A percentile compares a stretch with the other conserved stretches of the same genome.
phyloP scores from a whole-genome alignment of 2,113 vertebrate genomes.

The Hippocampus abdominalis region DNA sequence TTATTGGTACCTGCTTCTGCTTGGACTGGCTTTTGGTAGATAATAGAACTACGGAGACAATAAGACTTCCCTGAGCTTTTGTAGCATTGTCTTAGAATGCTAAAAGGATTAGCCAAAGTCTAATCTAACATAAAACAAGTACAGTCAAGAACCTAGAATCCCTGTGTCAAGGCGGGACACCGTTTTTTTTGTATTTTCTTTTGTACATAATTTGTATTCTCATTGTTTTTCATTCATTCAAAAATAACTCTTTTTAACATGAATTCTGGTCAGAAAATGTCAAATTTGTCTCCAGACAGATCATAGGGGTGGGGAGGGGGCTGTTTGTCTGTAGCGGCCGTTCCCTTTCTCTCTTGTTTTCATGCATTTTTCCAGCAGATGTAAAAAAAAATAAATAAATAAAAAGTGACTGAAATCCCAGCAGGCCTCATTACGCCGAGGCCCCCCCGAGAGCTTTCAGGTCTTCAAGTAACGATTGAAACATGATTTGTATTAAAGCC shows the following conservation, averaged over 20 bases:
- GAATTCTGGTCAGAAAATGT: not conserved
- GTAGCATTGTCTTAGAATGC: too few species aligned
- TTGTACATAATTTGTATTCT: not conserved
- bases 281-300: not conserved
- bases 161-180: not conserved
- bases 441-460: slow-evolving; percentile 71
- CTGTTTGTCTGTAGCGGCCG: slow-evolving; percentile 31
- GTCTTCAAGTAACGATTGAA: slow-evolving; percentile 83
- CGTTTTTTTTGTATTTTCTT: not conserved
- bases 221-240: not conserved
- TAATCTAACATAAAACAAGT: too few species aligned
- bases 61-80: too few species aligned
- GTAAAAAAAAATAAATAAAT: slow-evolving; percentile 80
- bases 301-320: not conserved
- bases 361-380: slow-evolving; percentile 76
- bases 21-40: not conserved
- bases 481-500: slow-evolving; percentile 83
- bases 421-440: slow-evolving; percentile 75
- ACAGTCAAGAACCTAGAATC: not conserved
- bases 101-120: not conserved
- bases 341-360: slow-evolving; percentile 59
- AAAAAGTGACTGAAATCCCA: slow-evolving; percentile 81
- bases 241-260: too few species aligned
- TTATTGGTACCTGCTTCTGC: not conserved
- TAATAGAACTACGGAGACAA: too few species aligned